Evolutionary conservation across 1,140 invertebrate genomes (phyloP).

Genomic region (Brachionus paranguensis): DNA sequence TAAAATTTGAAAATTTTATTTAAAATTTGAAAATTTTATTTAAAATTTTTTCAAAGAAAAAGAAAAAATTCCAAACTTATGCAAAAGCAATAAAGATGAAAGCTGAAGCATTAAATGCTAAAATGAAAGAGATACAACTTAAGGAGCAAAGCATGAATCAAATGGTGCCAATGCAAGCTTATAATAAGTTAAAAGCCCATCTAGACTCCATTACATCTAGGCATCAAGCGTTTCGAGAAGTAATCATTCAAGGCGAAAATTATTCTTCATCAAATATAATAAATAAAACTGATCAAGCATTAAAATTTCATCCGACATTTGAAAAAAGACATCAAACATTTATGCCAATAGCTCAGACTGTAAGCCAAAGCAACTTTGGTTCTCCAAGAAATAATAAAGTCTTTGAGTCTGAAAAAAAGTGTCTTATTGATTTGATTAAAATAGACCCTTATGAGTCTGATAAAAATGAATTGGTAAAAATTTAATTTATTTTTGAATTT

Average conservation of each 20-base stretch:
- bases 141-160: constrained; percentile 20
- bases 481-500: background rate
- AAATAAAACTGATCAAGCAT: background rate
- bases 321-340: background rate
- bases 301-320: background rate
- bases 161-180: constrained; percentile 29
- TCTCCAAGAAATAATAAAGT: background rate
- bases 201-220: constrained; percentile 5
- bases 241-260: background rate
- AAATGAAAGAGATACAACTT: constrained; percentile 14
- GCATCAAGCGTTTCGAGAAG: constrained; percentile 21
- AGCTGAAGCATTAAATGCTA: constrained; percentile 18
- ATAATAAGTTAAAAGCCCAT: constrained; percentile 28
- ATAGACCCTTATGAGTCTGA: background rate
- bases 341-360: background rate
- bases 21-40: background rate
- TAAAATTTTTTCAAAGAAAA: background rate
- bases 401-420: background rate
- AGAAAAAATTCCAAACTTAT: constrained; percentile 26
- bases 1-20: background rate
- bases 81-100: constrained; percentile 26
- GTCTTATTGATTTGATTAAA: background rate
- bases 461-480: constrained; percentile 19
- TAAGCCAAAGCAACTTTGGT: background rate
- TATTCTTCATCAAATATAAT: background rate